Conservation (phyloP, 2,797 vertebrate genomes). For the Gobionotothen gibberifrons region DNA sequence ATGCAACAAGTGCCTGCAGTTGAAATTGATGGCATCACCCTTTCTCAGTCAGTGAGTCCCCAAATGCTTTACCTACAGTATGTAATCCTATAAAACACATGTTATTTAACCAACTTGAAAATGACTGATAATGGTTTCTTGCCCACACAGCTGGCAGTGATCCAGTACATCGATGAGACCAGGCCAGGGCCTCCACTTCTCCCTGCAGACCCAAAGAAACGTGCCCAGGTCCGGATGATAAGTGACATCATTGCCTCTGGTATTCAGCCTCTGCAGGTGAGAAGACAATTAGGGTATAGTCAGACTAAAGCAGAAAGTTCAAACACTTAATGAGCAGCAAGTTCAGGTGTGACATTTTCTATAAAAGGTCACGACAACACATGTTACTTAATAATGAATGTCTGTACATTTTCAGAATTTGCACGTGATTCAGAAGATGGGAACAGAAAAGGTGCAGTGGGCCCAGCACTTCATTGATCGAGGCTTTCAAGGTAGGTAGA, state of each 20-base stretch:
- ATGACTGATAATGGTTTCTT: not conserved
- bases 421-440: constrained; percentile 87
- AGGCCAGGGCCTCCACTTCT: constrained; percentile 87
- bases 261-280: constrained; percentile 96
- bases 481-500: constrained; percentile 89
- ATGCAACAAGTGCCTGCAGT: constrained; percentile 96
- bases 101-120: not conserved
- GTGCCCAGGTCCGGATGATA: constrained; percentile 92
- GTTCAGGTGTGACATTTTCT: not conserved
- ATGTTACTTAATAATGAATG: not conserved
- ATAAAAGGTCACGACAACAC: not conserved
- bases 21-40: constrained; percentile 91
- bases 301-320: not conserved
- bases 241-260: constrained; percentile 90
- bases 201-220: constrained; percentile 89
- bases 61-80: not conserved
- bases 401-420: constrained; percentile 86
- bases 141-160: constrained; percentile 90
- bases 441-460: constrained; percentile 89
- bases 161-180: constrained; percentile 97
- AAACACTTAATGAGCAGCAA: not conserved
- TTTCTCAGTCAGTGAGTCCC: constrained; percentile 94
- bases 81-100: not conserved
- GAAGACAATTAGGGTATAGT: not conserved
- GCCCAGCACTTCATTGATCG: constrained; percentile 88